Conservation (phyloP, 2,888 invertebrate genomes). For the Drosophila imparisetae region DNA sequence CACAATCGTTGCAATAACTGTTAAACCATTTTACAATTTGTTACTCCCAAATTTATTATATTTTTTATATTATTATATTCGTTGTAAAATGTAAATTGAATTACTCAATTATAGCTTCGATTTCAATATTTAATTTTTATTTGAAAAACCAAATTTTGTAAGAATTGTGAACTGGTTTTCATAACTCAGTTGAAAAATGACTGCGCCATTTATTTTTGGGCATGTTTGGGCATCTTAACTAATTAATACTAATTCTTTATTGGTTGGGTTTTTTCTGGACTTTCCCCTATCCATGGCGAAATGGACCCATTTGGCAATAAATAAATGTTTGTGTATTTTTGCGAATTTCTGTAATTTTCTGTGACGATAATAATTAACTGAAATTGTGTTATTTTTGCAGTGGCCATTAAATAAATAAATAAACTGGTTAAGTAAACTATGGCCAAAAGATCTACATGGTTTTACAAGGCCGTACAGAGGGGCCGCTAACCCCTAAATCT, state of each 20-base stretch:
- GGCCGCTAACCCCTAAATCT: neutral
- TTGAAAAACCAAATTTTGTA: accelerated
- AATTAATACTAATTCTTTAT: neutral
- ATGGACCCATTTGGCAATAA: neutral
- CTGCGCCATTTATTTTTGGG: neutral
- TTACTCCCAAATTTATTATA: neutral
- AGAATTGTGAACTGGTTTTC: neutral
- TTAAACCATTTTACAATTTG: neutral
- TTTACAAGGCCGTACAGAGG: neutral
- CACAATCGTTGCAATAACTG: neutral
- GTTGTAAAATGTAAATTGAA: neutral
- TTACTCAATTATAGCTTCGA: neutral
- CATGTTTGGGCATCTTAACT: neutral
- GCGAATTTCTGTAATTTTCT: neutral
- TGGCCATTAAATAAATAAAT: neutral
- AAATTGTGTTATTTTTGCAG: neutral
- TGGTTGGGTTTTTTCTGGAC: neutral
- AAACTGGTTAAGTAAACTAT: neutral
- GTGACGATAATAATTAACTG: neutral
- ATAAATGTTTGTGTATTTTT: neutral
- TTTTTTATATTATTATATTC: neutral
- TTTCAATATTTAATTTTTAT: neutral
- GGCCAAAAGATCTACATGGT: neutral
- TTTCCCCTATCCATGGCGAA: neutral
- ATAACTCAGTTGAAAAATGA: no score